phyloP scores from a whole-genome alignment of 2,888 invertebrate species.

The Cylindroiulus punctatus region DNA sequence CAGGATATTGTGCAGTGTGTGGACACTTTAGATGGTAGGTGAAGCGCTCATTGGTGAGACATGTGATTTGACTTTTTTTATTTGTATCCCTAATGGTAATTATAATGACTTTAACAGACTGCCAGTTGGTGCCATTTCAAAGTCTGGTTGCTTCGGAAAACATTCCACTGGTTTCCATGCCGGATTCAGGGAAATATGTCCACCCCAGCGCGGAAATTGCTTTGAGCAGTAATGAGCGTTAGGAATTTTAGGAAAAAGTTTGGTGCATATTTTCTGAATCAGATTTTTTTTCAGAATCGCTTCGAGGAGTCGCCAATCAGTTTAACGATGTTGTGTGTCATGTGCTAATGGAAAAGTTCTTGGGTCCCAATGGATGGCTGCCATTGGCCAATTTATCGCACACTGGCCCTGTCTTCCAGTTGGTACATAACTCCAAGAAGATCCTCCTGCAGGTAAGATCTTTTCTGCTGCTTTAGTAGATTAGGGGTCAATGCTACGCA shows the following conservation, averaged over 20 bases:
- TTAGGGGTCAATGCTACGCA: too few species aligned
- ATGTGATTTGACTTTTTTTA: too few species aligned
- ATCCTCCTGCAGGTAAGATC: conserved; percentile 24
- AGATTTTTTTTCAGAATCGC: neutral
- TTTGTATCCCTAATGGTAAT: neutral
- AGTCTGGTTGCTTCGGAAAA: neutral
- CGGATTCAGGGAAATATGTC: neutral
- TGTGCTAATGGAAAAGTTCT: neutral
- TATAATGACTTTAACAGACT: neutral
- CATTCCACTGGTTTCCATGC: conserved; percentile 44
- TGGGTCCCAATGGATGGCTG: conserved; percentile 13
- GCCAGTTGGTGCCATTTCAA: conserved; percentile 10
- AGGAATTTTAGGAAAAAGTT: neutral
- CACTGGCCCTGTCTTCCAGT: conserved; percentile 24
- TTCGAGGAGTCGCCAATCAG: neutral
- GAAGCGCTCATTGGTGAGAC: neutral
- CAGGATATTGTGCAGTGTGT: conserved; percentile 29
- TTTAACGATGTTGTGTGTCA: conserved; percentile 31
- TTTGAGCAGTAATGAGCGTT: neutral
- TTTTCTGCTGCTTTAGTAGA: too few species aligned
- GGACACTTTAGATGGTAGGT: conserved; percentile 30
- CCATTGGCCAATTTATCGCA: conserved; percentile 46
- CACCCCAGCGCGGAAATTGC: conserved; percentile 4
- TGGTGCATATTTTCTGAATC: neutral
- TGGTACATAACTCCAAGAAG: neutral